Conservation (phyloP, 2,113 vertebrate species). For the Colossoma macropomum region DNA sequence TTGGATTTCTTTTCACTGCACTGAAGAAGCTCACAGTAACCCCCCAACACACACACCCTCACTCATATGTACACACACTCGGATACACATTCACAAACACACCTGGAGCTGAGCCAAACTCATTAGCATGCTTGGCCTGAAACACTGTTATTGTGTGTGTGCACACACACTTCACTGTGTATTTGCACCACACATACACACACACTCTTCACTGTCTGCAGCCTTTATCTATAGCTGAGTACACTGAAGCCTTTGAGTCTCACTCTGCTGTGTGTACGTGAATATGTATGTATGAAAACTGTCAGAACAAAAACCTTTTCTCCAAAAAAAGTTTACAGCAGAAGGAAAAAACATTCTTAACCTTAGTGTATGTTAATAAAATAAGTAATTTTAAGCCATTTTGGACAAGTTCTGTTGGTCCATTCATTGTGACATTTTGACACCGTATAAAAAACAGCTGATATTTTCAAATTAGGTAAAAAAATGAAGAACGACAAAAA, state of each 20-base stretch:
- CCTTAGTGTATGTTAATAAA: too few relatives aligned
- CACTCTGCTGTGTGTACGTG: conserved; percentile 23
- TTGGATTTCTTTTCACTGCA: neutral
- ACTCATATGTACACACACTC: neutral
- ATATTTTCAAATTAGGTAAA: too few relatives aligned
- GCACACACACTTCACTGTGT: conserved; percentile 27
- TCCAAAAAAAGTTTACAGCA: too few relatives aligned
- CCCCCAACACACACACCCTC: neutral
- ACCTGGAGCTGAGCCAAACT: conserved; percentile 26
- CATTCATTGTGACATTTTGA: too few relatives aligned
- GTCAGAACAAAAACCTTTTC: too few relatives aligned
- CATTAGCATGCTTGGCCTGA: conserved; percentile 48
- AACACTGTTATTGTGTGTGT: conserved; percentile 43
- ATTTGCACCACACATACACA: conserved; percentile 40
- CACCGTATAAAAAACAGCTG: too few relatives aligned
- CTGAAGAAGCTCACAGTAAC: neutral
- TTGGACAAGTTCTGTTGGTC: too few relatives aligned
- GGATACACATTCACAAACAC: conserved; percentile 22
- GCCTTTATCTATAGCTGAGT: conserved; percentile 17
- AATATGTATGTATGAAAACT: conserved; percentile 33
- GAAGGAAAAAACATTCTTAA: too few relatives aligned
- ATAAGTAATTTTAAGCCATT: too few relatives aligned
- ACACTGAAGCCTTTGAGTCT: conserved; percentile 20
- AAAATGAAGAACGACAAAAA: too few relatives aligned
- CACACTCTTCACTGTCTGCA: neutral